phyloP scores from a whole-genome alignment of 2,797 vertebrate species.

The Mergus octosetaceus region DNA sequence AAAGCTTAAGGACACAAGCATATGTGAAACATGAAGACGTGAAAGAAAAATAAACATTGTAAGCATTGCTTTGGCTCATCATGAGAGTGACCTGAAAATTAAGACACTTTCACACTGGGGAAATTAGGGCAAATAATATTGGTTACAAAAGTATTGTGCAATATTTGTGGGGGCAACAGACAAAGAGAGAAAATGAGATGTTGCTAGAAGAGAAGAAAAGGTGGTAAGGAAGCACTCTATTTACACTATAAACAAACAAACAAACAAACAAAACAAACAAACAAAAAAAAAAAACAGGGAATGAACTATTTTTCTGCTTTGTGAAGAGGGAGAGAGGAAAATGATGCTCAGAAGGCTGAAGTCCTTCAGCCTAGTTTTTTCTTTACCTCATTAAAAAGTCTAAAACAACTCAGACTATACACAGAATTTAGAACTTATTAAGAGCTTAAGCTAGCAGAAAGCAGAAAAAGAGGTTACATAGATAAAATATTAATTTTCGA shows the following conservation, averaged over 20 bases:
- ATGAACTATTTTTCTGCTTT: neutral
- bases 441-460: neutral
- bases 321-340: neutral
- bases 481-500: neutral
- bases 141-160: neutral
- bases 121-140: neutral
- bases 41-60: neutral
- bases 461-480: neutral
- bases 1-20: neutral
- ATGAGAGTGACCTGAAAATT: neutral
- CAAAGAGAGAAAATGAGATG: neutral
- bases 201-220: neutral
- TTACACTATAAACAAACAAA: neutral
- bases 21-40: neutral
- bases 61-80: neutral
- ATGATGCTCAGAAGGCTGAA: neutral
- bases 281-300: neutral
- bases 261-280: neutral
- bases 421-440: neutral
- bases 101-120: neutral
- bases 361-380: neutral
- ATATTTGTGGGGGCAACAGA: neutral
- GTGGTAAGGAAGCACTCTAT: neutral
- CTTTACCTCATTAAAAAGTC: neutral
- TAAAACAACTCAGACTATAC: neutral